Conservation (phyloP, 2,113 vertebrate genomes). For the Ceyx margarethae region DNA sequence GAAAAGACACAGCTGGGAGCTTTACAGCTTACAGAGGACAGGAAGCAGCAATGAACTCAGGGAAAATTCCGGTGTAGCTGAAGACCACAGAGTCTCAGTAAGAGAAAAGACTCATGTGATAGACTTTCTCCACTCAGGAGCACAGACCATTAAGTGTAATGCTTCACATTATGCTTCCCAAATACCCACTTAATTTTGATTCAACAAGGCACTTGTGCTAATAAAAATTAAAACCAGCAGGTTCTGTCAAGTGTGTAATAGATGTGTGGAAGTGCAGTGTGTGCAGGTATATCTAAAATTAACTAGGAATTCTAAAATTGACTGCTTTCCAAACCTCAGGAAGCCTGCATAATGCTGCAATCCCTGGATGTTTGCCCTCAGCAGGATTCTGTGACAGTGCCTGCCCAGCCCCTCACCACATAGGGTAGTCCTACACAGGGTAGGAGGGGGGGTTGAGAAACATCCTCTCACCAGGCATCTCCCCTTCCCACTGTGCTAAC, state of each 20-base stretch:
- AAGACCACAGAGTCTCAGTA: not conserved
- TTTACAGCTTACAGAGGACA: not conserved
- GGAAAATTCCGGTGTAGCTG: not conserved
- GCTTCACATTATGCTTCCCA: slow-evolving; percentile 50
- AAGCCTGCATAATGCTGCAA: not conserved
- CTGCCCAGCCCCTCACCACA: not conserved
- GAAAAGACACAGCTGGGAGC: not conserved
- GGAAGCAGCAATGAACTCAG: not conserved
- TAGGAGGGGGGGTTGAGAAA: not conserved
- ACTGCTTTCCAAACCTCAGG: not conserved
- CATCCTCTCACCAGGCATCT: not conserved
- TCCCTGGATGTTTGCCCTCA: rapidly evolving
- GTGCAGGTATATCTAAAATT: slow-evolving; percentile 4
- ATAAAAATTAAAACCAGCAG: slow-evolving; percentile 63
- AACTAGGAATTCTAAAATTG: not conserved
- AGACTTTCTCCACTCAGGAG: not conserved
- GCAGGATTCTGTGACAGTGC: not conserved
- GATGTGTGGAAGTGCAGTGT: not conserved
- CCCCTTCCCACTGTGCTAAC: not conserved
- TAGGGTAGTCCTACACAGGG: too few species aligned
- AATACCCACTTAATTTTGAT: slow-evolving; percentile 57
- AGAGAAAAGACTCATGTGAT: not conserved
- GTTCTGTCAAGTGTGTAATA: slow-evolving; percentile 21
- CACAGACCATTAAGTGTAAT: slow-evolving; percentile 42
- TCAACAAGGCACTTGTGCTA: slow-evolving; percentile 54